A percentile compares a stretch with the other conserved stretches of the same genome.
Evolutionary conservation across 2,888 invertebrate genomes (phyloP).

Genomic region (Aleiodes alternator): DNA sequence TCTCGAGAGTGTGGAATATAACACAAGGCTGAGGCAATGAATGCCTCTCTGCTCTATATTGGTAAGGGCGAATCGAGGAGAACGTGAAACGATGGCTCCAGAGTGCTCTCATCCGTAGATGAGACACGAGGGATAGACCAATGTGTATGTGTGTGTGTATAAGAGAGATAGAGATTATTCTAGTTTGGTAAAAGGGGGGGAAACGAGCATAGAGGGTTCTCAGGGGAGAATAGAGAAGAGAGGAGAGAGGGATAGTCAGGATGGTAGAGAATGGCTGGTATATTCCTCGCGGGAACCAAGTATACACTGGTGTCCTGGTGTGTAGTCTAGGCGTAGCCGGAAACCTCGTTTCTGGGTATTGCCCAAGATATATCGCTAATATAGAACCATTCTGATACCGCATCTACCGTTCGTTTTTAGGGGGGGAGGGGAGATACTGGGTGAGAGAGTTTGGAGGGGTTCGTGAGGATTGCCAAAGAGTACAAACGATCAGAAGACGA

Average conservation of each 20-base stretch:
- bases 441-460: background rate
- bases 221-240: constrained; percentile 53
- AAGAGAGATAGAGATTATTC: constrained; percentile 22
- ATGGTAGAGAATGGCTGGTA: constrained; percentile 63
- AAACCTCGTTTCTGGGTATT: constrained; percentile 64
- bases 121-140: constrained; percentile 33
- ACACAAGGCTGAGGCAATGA: constrained; percentile 41
- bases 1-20: constrained; percentile 41
- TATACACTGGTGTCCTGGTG: constrained; percentile 40
- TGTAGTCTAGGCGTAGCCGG: constrained; percentile 64
- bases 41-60: constrained; percentile 49
- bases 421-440: constrained; percentile 16
- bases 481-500: background rate
- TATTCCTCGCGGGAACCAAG: constrained; percentile 61
- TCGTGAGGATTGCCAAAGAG: background rate
- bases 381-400: constrained; percentile 65
- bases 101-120: constrained; percentile 26
- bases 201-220: constrained; percentile 45
- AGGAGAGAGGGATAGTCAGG: constrained; percentile 23
- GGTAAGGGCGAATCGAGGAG: constrained; percentile 48
- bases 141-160: constrained; percentile 29
- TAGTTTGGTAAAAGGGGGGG: constrained; percentile 53
- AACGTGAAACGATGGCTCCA: constrained; percentile 40
- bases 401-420: constrained; percentile 24
- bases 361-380: constrained; percentile 67